phyloP scores from a whole-genome alignment of 2,113 vertebrate genomes.

The Accipiter cooperii region DNA sequence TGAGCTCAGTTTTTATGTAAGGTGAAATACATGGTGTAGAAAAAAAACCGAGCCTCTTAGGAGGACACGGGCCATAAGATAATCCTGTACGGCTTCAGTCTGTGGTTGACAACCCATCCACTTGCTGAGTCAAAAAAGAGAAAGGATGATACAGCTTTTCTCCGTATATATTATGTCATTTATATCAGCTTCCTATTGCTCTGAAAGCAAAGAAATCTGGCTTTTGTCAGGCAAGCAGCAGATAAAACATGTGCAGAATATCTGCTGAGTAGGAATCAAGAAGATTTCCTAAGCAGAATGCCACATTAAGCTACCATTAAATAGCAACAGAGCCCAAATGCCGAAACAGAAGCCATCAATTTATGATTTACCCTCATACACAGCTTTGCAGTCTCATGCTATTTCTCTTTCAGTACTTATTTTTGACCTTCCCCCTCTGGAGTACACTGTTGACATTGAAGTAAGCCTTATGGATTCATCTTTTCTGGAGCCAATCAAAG shows the following conservation, averaged over 20 bases:
- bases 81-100: neutral
- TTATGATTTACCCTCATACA: neutral
- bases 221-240: neutral
- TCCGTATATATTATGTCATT: neutral
- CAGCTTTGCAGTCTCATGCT: neutral
- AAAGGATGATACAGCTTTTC: neutral
- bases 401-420: conserved; percentile 41
- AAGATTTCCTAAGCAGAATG: neutral
- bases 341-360: neutral
- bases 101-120: neutral
- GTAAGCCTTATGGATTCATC: conserved; percentile 49
- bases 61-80: neutral
- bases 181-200: neutral
- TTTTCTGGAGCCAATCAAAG: conserved; percentile 28
- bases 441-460: conserved; percentile 56
- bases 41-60: neutral
- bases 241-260: neutral
- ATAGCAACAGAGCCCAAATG: neutral
- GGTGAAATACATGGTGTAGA: neutral
- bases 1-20: neutral
- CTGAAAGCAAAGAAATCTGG: neutral
- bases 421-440: neutral
- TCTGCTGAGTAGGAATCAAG: neutral
- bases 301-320: neutral
- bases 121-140: neutral